A percentile compares a stretch with the other conserved stretches of the same genome.
phyloP scores from a whole-genome alignment of 1,140 invertebrate species.

The Tetragonula clypearis region DNA sequence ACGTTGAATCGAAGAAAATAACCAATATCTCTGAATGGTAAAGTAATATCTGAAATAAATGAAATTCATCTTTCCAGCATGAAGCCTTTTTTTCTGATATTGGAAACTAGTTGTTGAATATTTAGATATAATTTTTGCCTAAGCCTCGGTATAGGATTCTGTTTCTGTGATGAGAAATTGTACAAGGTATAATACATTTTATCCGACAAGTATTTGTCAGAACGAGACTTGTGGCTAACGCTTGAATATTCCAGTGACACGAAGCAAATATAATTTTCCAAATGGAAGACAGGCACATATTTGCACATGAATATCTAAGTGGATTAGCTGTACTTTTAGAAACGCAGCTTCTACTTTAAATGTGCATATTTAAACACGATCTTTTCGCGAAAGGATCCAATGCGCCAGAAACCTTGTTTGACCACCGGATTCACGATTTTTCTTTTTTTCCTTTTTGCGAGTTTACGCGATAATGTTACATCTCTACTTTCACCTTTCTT shows the following conservation, averaged over 20 bases:
- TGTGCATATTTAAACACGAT: neutral
- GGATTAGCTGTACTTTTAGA: neutral
- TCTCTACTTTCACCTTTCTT: conserved; percentile 1
- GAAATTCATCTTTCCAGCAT: neutral
- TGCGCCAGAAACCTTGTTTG: conserved; percentile 2
- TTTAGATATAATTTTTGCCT: neutral
- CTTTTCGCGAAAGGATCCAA: neutral
- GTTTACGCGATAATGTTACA: neutral
- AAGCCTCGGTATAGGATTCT: neutral
- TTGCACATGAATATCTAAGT: conserved; percentile 1
- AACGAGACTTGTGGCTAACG: neutral
- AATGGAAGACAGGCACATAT: neutral
- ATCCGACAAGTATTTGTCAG: neutral
- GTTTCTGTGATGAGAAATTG: neutral
- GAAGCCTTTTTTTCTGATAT: neutral
- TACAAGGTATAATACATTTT: neutral
- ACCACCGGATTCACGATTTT: neutral
- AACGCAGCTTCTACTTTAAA: conserved; percentile 28
- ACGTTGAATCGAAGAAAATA: neutral
- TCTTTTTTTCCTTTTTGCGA: too few relatives aligned
- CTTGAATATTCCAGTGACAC: neutral
- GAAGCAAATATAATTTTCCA: neutral
- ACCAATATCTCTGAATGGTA: neutral
- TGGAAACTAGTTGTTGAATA: conserved; percentile 15
- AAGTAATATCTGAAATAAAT: neutral